A percentile compares a stretch with the other conserved stretches of the same genome.
Conservation (phyloP, 2,797 vertebrate genomes). For the Bovichtus variegatus region DNA sequence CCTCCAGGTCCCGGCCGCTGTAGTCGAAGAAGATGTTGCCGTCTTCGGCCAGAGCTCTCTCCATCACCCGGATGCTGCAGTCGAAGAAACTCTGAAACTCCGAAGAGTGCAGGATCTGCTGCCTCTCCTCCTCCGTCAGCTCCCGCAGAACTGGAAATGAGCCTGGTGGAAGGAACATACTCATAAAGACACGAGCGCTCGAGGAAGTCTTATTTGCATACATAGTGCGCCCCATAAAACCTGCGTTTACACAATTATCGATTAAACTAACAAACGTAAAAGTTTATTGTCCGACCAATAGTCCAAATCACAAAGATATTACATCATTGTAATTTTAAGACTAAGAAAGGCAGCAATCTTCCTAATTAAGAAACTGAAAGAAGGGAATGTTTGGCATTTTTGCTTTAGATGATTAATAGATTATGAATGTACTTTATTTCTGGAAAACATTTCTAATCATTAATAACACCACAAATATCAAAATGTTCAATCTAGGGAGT, state of each 20-base stretch:
- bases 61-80: conserved; percentile 95
- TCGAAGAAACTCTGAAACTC: conserved; percentile 98
- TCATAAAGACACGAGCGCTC: not conserved
- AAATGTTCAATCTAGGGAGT: not conserved
- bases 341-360: not conserved
- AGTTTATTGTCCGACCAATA: not conserved
- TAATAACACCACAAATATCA: not conserved
- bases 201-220: not conserved
- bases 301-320: not conserved
- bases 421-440: not conserved
- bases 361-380: not conserved
- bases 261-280: not conserved
- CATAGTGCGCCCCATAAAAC: not conserved
- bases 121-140: conserved; percentile 96
- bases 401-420: not conserved
- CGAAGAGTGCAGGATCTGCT: conserved; percentile 96
- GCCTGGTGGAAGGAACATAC: conserved; percentile 38
- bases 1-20: conserved; percentile 92
- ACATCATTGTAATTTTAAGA: not conserved
- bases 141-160: conserved; percentile 82
- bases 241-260: not conserved
- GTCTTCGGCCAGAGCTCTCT: conserved; percentile 95
- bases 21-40: conserved; percentile 96
- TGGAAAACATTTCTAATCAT: not conserved
- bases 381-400: no score